Conservation (phyloP, 1,140 invertebrate genomes). For the Aricia agestis region DNA sequence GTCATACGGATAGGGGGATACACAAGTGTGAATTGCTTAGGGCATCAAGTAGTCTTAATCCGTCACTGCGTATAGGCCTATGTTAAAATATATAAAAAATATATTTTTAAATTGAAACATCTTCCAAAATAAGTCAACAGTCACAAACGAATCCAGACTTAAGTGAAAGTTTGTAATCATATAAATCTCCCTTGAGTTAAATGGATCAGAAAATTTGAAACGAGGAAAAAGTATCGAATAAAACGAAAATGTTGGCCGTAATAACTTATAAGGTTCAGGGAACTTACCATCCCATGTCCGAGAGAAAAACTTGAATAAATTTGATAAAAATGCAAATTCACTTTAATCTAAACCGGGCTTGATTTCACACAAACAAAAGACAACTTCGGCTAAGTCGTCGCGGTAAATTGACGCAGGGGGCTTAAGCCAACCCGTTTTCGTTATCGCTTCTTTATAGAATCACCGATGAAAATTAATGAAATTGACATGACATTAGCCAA, state of each 20-base stretch:
- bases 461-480: too few species aligned
- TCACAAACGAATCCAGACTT: neutral
- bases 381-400: slow-evolving; percentile 37
- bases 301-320: neutral
- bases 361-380: slow-evolving; percentile 45
- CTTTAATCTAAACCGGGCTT: slow-evolving; percentile 18
- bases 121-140: slow-evolving; percentile 3
- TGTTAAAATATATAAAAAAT: too few species aligned
- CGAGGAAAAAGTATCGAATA: slow-evolving; percentile 3
- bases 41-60: too few species aligned
- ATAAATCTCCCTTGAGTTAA: neutral
- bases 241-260: neutral
- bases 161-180: neutral
- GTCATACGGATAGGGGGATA: too few species aligned
- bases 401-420: slow-evolving; percentile 26
- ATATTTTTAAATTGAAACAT: too few species aligned
- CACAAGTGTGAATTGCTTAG: too few species aligned
- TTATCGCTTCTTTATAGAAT: too few species aligned
- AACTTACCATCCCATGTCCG: neutral
- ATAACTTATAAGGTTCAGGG: neutral
- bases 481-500: too few species aligned
- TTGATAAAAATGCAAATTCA: slow-evolving; percentile 12
- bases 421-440: too few species aligned
- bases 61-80: too few species aligned
- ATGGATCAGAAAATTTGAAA: slow-evolving; percentile 3